Conservation (phyloP, 1,140 invertebrate genomes). For the Hyles euphorbiae region DNA sequence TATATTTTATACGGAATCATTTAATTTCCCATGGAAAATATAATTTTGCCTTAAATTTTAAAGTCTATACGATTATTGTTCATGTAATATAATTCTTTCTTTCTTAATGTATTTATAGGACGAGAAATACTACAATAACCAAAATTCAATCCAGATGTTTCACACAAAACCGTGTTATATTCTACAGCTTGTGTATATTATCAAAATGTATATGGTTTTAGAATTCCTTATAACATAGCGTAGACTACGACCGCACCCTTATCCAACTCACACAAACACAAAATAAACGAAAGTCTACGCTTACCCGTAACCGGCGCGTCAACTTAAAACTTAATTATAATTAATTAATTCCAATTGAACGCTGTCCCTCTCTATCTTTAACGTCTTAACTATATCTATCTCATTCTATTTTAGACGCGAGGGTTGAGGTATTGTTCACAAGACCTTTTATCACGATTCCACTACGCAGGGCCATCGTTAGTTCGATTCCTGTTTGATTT, state of each 20-base stretch:
- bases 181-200: too few species aligned
- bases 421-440: slow-evolving; percentile 70
- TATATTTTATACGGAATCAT: too few species aligned
- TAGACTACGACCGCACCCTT: slow-evolving; percentile 22
- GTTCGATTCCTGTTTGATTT: slow-evolving; percentile 70
- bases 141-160: too few species aligned
- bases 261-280: slow-evolving; percentile 48
- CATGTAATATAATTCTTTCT: too few species aligned
- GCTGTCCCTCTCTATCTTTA: slow-evolving; percentile 53
- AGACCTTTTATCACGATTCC: slow-evolving; percentile 72
- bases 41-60: too few species aligned
- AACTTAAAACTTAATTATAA: slow-evolving; percentile 88
- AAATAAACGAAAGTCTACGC: slow-evolving; percentile 71
- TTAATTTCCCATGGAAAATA: too few species aligned
- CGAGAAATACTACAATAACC: too few species aligned
- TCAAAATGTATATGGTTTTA: too few species aligned
- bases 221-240: background rate
- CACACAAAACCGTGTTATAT: too few species aligned
- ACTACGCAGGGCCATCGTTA: slow-evolving; percentile 49
- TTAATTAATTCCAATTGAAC: slow-evolving; percentile 82
- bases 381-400: slow-evolving; percentile 52
- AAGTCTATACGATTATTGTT: too few species aligned
- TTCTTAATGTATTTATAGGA: too few species aligned
- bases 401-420: slow-evolving; percentile 44
- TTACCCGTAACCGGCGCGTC: slow-evolving; percentile 76